Percentiles rank a stretch among this genome's conserved stretches.
Evolutionary conservation across 2,113 vertebrate species (phyloP).

Genomic region (Dicaeum eximium): DNA sequence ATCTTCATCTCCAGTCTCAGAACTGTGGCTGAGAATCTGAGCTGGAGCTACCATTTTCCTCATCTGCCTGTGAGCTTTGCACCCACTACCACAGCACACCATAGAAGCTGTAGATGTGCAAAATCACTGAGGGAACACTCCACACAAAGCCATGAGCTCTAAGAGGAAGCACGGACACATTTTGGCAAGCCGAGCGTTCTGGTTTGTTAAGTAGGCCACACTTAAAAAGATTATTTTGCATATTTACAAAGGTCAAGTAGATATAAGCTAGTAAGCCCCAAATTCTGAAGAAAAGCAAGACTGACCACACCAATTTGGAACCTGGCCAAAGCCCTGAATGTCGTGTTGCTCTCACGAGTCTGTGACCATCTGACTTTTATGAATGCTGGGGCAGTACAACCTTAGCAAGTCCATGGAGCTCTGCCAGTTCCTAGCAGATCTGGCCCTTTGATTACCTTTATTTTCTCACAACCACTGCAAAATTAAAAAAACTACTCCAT

Average conservation of each 20-base stretch:
- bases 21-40: not conserved
- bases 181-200: not conserved
- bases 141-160: not conserved
- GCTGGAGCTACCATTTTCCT: not conserved
- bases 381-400: not conserved
- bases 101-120: not conserved
- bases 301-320: not conserved
- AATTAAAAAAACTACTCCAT: not conserved
- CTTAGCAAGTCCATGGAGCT: not conserved
- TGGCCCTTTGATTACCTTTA: not conserved
- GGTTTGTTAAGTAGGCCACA: not conserved
- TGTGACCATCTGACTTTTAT: not conserved
- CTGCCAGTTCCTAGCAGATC: constrained; percentile 12
- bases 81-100: not conserved
- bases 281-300: not conserved
- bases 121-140: not conserved
- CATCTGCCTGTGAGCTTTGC: not conserved
- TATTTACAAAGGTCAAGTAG: not conserved
- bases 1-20: not conserved
- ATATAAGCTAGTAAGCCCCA: not conserved
- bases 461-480: not conserved
- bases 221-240: not conserved
- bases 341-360: not conserved
- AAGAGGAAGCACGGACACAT: not conserved
- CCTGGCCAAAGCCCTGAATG: not conserved